Evolutionary conservation across 1,140 invertebrate species (phyloP).

Genomic region (Sinonovacula constricta): DNA sequence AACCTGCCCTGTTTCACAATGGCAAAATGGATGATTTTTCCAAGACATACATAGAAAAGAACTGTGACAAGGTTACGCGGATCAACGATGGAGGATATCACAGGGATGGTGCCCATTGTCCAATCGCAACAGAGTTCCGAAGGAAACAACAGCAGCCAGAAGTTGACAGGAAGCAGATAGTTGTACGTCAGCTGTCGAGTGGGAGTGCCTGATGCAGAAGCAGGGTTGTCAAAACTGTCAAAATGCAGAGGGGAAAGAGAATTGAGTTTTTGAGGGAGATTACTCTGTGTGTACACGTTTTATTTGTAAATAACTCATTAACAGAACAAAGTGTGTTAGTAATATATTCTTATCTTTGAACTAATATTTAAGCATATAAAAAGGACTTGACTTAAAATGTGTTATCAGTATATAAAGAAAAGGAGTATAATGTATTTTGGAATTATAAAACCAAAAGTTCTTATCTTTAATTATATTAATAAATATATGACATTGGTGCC

Average conservation of each 20-base stretch:
- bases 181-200: conserved; percentile 94
- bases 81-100: conserved; percentile 90
- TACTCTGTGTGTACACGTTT: too few species aligned
- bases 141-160: conserved; percentile 93
- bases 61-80: conserved; percentile 91
- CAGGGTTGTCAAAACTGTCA: conserved; percentile 94
- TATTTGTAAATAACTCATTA: too few species aligned
- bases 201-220: conserved; percentile 88
- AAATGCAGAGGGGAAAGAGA: too few species aligned
- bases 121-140: conserved; percentile 97
- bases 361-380: too few species aligned
- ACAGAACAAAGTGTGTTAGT: too few species aligned
- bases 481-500: too few species aligned
- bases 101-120: conserved; percentile 98
- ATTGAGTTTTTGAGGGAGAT: too few species aligned
- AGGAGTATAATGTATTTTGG: neutral
- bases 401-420: too few species aligned
- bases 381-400: too few species aligned
- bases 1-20: conserved; percentile 84
- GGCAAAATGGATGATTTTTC: conserved; percentile 83
- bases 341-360: too few species aligned
- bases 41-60: conserved; percentile 84
- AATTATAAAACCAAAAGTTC: neutral
- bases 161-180: conserved; percentile 94
- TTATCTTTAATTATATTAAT: too few species aligned